A percentile compares a stretch with the other conserved stretches of the same genome.
Conservation (phyloP, 2,113 vertebrate species). For the Austrofundulus limnaeus region DNA sequence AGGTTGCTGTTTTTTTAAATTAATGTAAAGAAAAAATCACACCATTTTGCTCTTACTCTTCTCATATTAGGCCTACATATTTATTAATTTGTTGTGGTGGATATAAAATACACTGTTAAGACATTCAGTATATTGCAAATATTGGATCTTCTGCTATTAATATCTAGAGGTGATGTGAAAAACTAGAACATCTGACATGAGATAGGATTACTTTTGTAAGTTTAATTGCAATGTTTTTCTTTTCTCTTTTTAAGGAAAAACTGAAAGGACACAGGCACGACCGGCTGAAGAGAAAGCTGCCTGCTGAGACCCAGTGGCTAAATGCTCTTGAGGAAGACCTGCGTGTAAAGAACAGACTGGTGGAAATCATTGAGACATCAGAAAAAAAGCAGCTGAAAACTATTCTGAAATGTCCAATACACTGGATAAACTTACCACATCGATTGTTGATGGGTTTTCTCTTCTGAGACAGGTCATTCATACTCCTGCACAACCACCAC, state of each 20-base stretch:
- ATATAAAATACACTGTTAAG: neutral
- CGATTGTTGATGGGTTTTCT: too few species aligned
- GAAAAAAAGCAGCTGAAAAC: neutral
- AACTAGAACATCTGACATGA: neutral
- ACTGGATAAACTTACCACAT: too few species aligned
- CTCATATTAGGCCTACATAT: neutral
- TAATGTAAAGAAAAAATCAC: too few species aligned
- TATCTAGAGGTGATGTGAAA: neutral
- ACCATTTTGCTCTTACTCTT: too few species aligned
- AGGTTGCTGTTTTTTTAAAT: too few species aligned
- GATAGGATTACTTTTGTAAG: neutral
- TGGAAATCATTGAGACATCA: neutral
- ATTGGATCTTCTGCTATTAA: neutral
- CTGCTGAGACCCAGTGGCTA: slow-evolving; percentile 1
- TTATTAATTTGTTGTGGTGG: neutral
- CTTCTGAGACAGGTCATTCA: too few species aligned
- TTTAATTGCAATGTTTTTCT: neutral
- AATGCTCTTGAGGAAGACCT: neutral
- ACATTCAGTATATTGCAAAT: neutral
- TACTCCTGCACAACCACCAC: too few species aligned
- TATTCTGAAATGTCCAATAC: too few species aligned
- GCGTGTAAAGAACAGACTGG: neutral
- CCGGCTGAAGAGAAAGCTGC: neutral
- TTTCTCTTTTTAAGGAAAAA: neutral
- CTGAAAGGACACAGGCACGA: neutral